These are phyloP conservation scores for Onychomys torridus DNA, from an alignment of 2,797 vertebrate species.

Conservation along the genomic window DNA sequence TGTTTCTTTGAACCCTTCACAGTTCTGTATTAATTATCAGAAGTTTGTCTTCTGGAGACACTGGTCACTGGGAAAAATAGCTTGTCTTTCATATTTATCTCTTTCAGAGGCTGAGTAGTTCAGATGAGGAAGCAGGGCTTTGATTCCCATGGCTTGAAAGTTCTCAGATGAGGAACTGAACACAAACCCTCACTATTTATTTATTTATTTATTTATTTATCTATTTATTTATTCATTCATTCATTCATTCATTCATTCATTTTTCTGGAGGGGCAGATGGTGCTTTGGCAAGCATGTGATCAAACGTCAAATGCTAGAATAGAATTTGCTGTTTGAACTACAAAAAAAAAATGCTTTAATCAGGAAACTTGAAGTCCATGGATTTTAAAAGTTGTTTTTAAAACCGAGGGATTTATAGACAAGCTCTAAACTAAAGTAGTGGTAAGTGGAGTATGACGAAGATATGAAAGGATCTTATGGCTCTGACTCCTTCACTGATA, in stretches of 20 bases:
- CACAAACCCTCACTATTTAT: not conserved
- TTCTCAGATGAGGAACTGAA: slow-evolving; percentile 54
- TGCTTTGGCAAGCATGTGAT: slow-evolving; percentile 6
- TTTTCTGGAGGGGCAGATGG: not conserved
- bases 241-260: no score
- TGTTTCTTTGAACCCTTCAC: slow-evolving; percentile 29
- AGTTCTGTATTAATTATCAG: slow-evolving; percentile 36
- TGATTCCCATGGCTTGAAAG: not conserved
- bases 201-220: no score
- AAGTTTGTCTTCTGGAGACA: slow-evolving; percentile 15
- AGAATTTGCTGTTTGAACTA: slow-evolving; percentile 37
- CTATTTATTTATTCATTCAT: not conserved
- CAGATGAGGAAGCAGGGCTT: slow-evolving; percentile 60
- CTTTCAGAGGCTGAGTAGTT: slow-evolving; percentile 6
- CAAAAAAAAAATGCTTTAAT: not conserved
- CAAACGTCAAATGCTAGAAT: slow-evolving; percentile 21
- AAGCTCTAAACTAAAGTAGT: slow-evolving; percentile 33
- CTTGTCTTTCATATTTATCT: slow-evolving; percentile 20
- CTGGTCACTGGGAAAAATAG: slow-evolving; percentile 7
- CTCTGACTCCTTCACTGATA: not conserved
- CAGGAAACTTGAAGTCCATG: not conserved
- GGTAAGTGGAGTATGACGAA: not conserved
- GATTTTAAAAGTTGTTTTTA: slow-evolving; percentile 21
- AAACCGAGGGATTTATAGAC: slow-evolving; percentile 15
- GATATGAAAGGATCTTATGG: not conserved